A percentile compares a stretch with the other conserved stretches of the same genome.
Evolutionary conservation across 37 sponge, comb jelly and placozoan species (phyloP).

Genomic region (Lycopodina hypogea): DNA sequence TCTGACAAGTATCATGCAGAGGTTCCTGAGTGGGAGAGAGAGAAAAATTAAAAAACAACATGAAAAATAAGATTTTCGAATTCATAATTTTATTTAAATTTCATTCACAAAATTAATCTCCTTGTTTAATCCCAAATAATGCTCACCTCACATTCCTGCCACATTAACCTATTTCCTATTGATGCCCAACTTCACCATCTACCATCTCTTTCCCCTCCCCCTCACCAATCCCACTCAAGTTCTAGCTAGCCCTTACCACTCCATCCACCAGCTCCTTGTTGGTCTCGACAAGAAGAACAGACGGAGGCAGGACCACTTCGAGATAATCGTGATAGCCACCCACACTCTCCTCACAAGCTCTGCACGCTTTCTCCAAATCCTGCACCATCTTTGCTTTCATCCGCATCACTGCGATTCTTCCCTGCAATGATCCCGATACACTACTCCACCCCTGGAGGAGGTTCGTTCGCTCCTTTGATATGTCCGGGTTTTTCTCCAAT

Average conservation of each 20-base stretch:
- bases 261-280: constrained; percentile 1
- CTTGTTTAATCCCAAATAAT: no score
- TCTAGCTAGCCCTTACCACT: not conserved
- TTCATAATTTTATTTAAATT: no score
- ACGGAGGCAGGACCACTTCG: constrained; percentile 40
- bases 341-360: not conserved
- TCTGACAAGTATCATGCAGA: constrained; percentile 17
- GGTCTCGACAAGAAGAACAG: constrained; percentile 8
- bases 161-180: no score
- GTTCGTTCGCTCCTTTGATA: constrained; percentile 51
- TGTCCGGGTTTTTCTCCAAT: constrained; percentile 64
- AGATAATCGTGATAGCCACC: constrained; percentile 10
- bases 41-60: not conserved
- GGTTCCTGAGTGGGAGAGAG: not conserved
- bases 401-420: constrained; percentile 25
- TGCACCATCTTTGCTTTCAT: constrained; percentile 21
- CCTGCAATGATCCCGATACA: constrained; percentile 11
- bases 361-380: constrained; percentile 12
- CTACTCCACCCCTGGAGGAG: constrained; percentile 44
- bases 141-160: no score
- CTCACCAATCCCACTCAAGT: not conserved
- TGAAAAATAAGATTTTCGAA: no score
- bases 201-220: not conserved
- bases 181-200: no score
- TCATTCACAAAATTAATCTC: no score